Evolutionary conservation across 1,140 invertebrate genomes (phyloP).

Genomic region (Drosophila arawakana): DNA sequence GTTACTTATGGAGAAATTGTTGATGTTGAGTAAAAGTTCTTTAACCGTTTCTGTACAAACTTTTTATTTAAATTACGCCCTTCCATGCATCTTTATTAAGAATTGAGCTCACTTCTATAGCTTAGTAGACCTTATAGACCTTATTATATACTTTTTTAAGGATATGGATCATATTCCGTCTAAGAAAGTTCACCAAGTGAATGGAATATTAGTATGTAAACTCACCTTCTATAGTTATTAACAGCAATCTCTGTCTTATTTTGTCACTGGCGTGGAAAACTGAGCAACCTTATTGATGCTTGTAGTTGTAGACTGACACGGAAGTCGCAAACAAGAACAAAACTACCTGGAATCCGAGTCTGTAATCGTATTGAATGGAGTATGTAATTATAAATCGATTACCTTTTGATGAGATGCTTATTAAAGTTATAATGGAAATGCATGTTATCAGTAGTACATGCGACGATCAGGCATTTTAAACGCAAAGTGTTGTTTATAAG

Average conservation of each 20-base stretch:
- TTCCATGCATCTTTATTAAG: too few species aligned
- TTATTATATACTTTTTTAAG: too few species aligned
- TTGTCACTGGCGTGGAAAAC: constrained; percentile 36
- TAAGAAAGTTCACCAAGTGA: too few species aligned
- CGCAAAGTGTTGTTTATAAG: constrained; percentile 14
- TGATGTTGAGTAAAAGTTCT: too few species aligned
- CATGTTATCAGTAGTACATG: constrained; percentile 6
- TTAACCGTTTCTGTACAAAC: too few species aligned
- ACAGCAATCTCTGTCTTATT: constrained; percentile 41
- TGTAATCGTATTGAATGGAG: constrained; percentile 19
- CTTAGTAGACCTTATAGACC: too few species aligned
- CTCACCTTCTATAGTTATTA: constrained; percentile 58
- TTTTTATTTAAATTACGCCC: too few species aligned
- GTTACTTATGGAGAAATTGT: too few species aligned
- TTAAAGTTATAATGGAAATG: constrained; percentile 3
- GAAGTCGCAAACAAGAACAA: constrained; percentile 27
- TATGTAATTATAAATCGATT: constrained; percentile 25
- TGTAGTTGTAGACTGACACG: constrained; percentile 2
- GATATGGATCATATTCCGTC: too few species aligned
- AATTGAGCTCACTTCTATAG: too few species aligned
- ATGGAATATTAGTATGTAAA: background rate
- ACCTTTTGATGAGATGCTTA: background rate
- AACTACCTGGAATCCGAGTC: constrained; percentile 8
- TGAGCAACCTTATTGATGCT: constrained; percentile 16
- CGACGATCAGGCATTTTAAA: background rate